phyloP scores from a whole-genome alignment of 2,888 invertebrate species.

The Acrobeloides nanus region DNA sequence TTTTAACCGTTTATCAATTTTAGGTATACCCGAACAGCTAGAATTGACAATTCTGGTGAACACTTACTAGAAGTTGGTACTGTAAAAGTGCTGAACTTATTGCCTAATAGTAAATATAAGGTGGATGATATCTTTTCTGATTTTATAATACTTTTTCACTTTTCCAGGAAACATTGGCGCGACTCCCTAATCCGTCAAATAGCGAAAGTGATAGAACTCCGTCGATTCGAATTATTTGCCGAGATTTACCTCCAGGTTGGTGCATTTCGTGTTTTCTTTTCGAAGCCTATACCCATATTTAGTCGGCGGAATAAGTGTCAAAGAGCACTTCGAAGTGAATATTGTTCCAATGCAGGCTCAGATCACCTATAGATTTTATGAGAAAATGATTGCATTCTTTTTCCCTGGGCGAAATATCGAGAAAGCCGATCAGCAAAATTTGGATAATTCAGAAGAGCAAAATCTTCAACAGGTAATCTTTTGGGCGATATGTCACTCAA shows the following conservation, averaged over 20 bases:
- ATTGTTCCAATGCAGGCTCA: conserved; percentile 54
- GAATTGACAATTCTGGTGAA: conserved; percentile 92
- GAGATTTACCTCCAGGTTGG: too few relatives aligned
- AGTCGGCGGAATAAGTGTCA: conserved; percentile 96
- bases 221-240: conserved; percentile 83
- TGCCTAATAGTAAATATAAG: conserved; percentile 70
- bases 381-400: conserved; percentile 91
- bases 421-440: conserved; percentile 34
- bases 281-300: too few relatives aligned
- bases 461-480: too few relatives aligned
- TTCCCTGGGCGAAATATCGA: conserved; percentile 71
- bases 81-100: conserved; percentile 83
- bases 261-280: too few relatives aligned
- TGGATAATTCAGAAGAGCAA: too few relatives aligned
- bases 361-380: conserved; percentile 64
- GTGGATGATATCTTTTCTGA: conserved; percentile 12
- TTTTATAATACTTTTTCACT: conserved; percentile 1
- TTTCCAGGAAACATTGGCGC: conserved; percentile 30
- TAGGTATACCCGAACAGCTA: conserved; percentile 86
- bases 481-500: too few relatives aligned
- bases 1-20: too few relatives aligned
- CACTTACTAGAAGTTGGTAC: conserved; percentile 92
- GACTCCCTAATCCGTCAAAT: conserved; percentile 24
- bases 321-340: conserved; percentile 82
- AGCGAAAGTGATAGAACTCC: conserved; percentile 56